Evolutionary conservation across 2,113 vertebrate genomes (phyloP).

Genomic region (Apteryx owenii): DNA sequence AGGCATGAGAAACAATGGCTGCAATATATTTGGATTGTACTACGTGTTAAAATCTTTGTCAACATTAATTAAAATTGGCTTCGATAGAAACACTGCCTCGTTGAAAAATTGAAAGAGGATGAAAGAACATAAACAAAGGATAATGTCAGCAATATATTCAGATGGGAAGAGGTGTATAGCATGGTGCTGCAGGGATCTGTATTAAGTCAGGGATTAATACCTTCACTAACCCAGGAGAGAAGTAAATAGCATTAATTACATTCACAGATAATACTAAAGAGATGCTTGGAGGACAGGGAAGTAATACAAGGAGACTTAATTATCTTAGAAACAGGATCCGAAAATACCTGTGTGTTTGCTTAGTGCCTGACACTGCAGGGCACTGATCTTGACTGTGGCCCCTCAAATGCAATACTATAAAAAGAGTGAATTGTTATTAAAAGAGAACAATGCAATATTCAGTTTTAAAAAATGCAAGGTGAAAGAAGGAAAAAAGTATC

Average conservation of each 20-base stretch:
- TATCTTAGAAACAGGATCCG: not conserved
- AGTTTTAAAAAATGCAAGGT: not conserved
- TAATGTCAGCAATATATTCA: constrained; percentile 59
- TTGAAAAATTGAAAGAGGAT: constrained; percentile 41
- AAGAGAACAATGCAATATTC: not conserved
- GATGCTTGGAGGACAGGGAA: constrained; percentile 26
- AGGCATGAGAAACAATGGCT: constrained; percentile 30
- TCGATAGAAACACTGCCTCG: not conserved
- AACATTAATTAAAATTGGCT: constrained; percentile 64
- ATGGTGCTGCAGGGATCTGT: constrained; percentile 2
- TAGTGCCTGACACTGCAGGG: not conserved
- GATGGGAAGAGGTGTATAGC: constrained; percentile 34
- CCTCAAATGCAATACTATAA: not conserved
- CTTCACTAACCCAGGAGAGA: constrained; percentile 46
- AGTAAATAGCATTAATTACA: constrained; percentile 60
- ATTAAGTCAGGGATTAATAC: constrained; percentile 65
- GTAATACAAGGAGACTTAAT: constrained; percentile 24
- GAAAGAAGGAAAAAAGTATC: not conserved
- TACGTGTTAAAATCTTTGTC: constrained; percentile 55
- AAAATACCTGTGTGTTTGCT: not conserved
- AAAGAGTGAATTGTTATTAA: not conserved
- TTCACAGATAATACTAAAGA: constrained; percentile 56
- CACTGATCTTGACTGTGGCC: not conserved
- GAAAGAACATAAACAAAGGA: constrained; percentile 66
- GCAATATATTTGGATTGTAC: constrained; percentile 30